Percentiles rank a stretch among this genome's conserved stretches.
These are phyloP conservation scores for Plodia interpunctella DNA, from an alignment of 1,140 invertebrate species.

Conservation along the genomic window DNA sequence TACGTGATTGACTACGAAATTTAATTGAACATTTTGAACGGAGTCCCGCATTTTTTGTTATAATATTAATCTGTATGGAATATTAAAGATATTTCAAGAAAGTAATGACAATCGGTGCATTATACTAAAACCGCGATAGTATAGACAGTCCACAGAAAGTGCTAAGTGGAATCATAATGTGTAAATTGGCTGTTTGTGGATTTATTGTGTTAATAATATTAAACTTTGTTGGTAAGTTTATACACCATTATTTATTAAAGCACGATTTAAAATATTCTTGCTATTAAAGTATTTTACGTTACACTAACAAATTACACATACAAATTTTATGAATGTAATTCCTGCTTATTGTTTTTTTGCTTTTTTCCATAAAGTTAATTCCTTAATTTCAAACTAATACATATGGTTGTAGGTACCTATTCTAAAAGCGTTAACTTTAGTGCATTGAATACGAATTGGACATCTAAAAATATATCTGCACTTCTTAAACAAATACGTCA, in stretches of 20 bases:
- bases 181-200: constrained; percentile 11
- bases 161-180: constrained; percentile 12
- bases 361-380: too few species aligned
- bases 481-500: neutral
- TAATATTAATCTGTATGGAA: neutral
- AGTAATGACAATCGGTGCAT: neutral
- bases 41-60: neutral
- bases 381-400: too few species aligned
- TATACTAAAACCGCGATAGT: neutral
- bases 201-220: constrained; percentile 7
- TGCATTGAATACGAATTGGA: neutral
- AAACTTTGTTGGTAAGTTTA: constrained; percentile 9
- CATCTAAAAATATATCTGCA: neutral
- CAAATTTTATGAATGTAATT: too few species aligned
- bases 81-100: neutral
- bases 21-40: constrained; percentile 11
- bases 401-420: neutral
- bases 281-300: neutral
- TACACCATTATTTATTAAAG: too few species aligned
- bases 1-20: constrained; percentile 43
- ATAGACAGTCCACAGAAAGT: neutral
- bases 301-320: too few species aligned
- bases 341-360: too few species aligned
- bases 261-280: neutral
- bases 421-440: neutral